Evolutionary conservation across 2,113 vertebrate genomes (phyloP), one percentile per base, ranked within the genome.

Genomic region (Mormyrus lacerda): DNA sequence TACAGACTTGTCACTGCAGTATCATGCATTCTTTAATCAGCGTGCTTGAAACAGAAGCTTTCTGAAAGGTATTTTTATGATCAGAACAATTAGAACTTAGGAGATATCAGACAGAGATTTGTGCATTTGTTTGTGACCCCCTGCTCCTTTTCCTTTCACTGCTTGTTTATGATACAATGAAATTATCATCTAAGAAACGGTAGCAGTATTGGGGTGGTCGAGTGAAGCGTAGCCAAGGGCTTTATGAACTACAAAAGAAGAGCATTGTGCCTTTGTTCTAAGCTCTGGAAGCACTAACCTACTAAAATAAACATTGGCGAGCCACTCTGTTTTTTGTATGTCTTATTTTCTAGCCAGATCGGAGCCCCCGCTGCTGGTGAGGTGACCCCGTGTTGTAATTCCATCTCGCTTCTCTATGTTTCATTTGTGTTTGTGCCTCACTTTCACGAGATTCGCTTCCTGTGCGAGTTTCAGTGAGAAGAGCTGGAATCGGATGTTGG

Each of bases 1-100:
- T 97, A 95, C 95, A 95, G 94, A 93, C 95, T 95, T 96, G 96
- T 97, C 96, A 97, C 95, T 96, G 96, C 95, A 96, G 96, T 97
- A 96, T 96, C 96, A 95, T 95, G 95, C 95, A 95, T 97, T 97
- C 96, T 97, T 96, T 96, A 96, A 96, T 97, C 96, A 96, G 94
- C 90, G 91, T 90, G 88, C 90, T 91, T 92, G 93, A 95, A 95
- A 95, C 94, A 93, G 93, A 94, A 91, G 93, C 93, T 92, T 95
- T 95, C 95, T 96, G 94, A 95, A 95, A 95, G 94, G 95, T 95
- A 93, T 95, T 94, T 89, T 94, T 91, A 92, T 91, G 91, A 95
- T 95, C 92, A 94, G 93, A 94, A 96, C 95, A 96, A 96, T 96
- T 96, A 95, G 90, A 94, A 95, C 94, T 93, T 90, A 88, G 61